phyloP scores from a whole-genome alignment of 1,140 invertebrate species.

The Tetramorium parvispinum region DNA sequence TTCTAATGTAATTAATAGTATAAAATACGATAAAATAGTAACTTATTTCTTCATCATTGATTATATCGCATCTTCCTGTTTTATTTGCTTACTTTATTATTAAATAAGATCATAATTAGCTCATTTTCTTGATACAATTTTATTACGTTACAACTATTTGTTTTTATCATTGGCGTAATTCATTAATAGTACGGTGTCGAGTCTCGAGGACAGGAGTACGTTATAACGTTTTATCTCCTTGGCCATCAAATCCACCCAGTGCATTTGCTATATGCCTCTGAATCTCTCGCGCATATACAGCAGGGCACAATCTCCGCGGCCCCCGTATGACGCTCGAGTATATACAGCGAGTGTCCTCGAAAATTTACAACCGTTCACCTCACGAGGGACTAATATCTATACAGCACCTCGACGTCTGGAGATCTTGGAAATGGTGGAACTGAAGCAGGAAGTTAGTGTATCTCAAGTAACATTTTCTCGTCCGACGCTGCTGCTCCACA shows the following conservation, averaged over 20 bases:
- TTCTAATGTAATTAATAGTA: background rate
- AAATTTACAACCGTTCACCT: slow-evolving; percentile 59
- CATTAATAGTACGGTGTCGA: slow-evolving; percentile 23
- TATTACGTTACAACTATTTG: background rate
- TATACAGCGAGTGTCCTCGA: slow-evolving; percentile 54
- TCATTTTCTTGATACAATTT: background rate
- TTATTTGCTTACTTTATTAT: background rate
- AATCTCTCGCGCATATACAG: slow-evolving; percentile 13
- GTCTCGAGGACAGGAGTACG: background rate
- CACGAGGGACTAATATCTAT: slow-evolving; percentile 68
- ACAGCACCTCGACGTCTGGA: slow-evolving; percentile 49
- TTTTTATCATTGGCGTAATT: slow-evolving; percentile 15
- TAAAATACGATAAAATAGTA: background rate
- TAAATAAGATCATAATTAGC: background rate
- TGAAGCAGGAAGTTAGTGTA: slow-evolving; percentile 46
- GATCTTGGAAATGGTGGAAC: slow-evolving; percentile 54
- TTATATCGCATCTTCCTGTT: background rate
- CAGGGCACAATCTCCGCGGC: slow-evolving; percentile 20
- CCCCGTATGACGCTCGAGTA: slow-evolving; percentile 46
- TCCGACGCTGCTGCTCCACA: slow-evolving; percentile 8
- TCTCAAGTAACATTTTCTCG: slow-evolving; percentile 58
- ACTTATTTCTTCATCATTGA: background rate
- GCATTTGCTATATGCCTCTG: slow-evolving; percentile 44
- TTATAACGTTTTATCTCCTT: slow-evolving; percentile 49
- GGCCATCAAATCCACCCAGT: slow-evolving; percentile 37